Evolutionary conservation across 53 echinoderm and acorn worm genomes (phyloP), one percentile per base, ranked within the genome.

Genomic region (Zoroaster sp.): DNA sequence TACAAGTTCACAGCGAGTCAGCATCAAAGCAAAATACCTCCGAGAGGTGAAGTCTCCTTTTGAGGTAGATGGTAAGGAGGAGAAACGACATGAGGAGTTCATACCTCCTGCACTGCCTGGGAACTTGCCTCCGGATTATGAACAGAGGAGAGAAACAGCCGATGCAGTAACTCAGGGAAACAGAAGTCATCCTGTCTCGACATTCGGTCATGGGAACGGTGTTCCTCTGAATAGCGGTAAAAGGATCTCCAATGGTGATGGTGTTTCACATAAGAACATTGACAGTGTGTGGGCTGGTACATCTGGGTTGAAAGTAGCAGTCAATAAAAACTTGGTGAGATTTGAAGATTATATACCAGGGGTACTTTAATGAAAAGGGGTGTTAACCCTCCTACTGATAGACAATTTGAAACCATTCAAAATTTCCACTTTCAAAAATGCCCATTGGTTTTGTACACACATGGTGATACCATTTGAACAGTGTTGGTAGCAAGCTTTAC

Each of bases 1-100:
- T 28, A 85, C 86, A 39, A 89, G 87, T 4, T 95, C 97, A 18
- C 90, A 91, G 67, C 80, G 92, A 40, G 95, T 97, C 31, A 83
- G 94, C 43, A 93, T 97, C 82, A 97, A 97, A 51, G 94, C 95
- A 20, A 97, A 94, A 74, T 90, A 91, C 74, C 89, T 97, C 8
- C 89, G 74, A 73, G 98, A 97, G 59, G 92, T 94, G 45, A 88
- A 49, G 45, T 95, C 95, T 32, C 98, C 98, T 9, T 97, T 97
- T 93, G 95, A 95, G 21, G 74, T 34, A 5, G 88, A 70, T 17
- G 32, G 36, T 2, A 59, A 41, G 32, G 20, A 23, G 23, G 11
- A 28, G 8, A 13, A 59, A 35, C 2, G 3, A 13, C 14, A 33
- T 17, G 36, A 52, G 18, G 90, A 86, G 12, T 89, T 74, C 52